Percentiles rank a stretch among this genome's conserved stretches.
These are phyloP conservation scores for Odontomachus brunneus DNA, from an alignment of 1,140 invertebrate species.

Conservation along the genomic window DNA sequence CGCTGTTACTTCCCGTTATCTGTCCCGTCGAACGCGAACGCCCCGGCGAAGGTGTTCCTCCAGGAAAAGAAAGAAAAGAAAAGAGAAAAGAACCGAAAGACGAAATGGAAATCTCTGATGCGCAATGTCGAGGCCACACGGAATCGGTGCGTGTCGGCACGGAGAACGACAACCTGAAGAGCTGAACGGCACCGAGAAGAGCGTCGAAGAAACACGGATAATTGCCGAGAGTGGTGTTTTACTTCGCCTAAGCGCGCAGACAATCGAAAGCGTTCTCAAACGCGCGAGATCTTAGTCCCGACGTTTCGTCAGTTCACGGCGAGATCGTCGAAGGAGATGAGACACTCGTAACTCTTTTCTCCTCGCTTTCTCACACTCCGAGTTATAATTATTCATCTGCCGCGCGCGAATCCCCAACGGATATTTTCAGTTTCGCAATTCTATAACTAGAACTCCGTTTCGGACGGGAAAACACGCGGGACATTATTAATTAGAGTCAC, in stretches of 20 bases:
- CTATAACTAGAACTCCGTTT: neutral
- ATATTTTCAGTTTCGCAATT: conserved; percentile 23
- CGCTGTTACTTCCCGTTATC: neutral
- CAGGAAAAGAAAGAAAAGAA: neutral
- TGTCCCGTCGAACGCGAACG: neutral
- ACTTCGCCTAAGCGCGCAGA: conserved; percentile 2
- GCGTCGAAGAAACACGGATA: conserved; percentile 53
- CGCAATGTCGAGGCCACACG: conserved; percentile 16
- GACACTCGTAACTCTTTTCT: neutral
- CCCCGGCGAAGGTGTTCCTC: neutral
- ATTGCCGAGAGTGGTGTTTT: conserved; percentile 23
- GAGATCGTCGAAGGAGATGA: neutral
- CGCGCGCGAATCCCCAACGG: neutral
- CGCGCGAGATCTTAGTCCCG: neutral
- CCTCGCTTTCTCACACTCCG: neutral
- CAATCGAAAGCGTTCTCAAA: conserved; percentile 16
- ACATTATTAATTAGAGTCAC: conserved; percentile 43
- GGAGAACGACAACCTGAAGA: conserved; percentile 26
- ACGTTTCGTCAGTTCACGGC: neutral
- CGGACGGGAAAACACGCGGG: conserved; percentile 25
- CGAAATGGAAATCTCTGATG: neutral
- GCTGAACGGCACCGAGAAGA: conserved; percentile 22
- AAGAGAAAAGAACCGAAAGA: neutral
- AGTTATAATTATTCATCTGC: neutral
- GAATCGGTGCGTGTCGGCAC: neutral